Conservation (phyloP, 2,113 vertebrate genomes). For the Hystrix brachyura region DNA sequence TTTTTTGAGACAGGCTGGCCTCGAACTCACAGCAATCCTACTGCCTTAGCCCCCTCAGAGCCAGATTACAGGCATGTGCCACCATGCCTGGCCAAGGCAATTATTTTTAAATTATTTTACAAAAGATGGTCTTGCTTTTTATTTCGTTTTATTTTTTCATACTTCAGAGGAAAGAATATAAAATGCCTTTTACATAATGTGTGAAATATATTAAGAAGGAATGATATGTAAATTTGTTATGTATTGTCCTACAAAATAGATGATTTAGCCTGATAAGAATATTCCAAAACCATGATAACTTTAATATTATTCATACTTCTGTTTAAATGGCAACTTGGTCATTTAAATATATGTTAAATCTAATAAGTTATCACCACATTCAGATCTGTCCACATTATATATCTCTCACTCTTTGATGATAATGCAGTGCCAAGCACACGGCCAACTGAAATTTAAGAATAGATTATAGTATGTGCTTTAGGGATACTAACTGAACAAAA, state of each 20-base stretch:
- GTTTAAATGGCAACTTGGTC: not conserved
- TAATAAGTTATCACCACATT: not conserved
- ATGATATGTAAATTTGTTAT: not conserved
- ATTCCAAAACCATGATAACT: not conserved
- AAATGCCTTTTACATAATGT: not conserved
- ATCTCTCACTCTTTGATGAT: not conserved
- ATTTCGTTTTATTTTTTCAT: not conserved
- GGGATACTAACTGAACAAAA: constrained; percentile 67
- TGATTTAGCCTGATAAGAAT: not conserved
- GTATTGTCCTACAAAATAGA: not conserved
- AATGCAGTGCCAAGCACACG: not conserved
- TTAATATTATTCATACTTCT: not conserved
- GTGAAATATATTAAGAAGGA: not conserved
- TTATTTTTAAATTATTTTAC: not conserved
- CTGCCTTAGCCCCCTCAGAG: not conserved
- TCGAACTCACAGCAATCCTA: not conserved
- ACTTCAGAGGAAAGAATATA: not conserved
- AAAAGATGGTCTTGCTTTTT: not conserved
- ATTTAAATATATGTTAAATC: not conserved
- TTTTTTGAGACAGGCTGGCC: not conserved
- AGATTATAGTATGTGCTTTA: constrained; percentile 69
- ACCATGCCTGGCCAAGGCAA: not conserved
- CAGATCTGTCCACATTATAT: not conserved
- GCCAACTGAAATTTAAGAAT: constrained; percentile 61
- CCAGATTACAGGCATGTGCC: not conserved